These are phyloP conservation scores for Gnathonemus longibarbis DNA, from an alignment of 2,113 vertebrate genomes.

Conservation along the genomic window DNA sequence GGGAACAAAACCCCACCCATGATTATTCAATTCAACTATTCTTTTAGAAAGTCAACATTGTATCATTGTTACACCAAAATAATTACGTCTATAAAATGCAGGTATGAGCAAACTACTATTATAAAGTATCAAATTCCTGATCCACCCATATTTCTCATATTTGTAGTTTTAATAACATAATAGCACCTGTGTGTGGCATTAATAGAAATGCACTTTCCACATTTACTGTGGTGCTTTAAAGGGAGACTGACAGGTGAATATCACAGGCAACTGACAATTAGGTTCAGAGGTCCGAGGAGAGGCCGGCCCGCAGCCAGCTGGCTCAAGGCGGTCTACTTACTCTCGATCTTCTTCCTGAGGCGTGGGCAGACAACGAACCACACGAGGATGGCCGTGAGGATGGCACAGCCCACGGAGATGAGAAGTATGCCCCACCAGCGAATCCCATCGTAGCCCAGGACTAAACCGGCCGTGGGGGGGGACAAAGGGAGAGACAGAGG, in stretches of 20 bases:
- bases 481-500: constrained; percentile 15
- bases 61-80: neutral
- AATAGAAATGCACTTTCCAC: neutral
- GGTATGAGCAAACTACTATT: neutral
- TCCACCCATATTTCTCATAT: neutral
- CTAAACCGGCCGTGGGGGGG: constrained; percentile 62
- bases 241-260: neutral
- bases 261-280: neutral
- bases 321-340: constrained; percentile 58
- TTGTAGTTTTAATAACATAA: neutral
- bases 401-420: constrained; percentile 74
- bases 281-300: neutral
- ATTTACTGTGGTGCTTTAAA: neutral
- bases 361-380: constrained; percentile 88
- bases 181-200: neutral
- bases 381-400: constrained; percentile 75
- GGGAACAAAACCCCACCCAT: neutral
- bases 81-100: neutral
- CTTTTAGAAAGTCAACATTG: neutral
- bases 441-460: constrained; percentile 86
- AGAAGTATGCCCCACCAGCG: constrained; percentile 85
- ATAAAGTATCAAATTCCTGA: neutral
- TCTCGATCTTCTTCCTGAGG: constrained; percentile 86
- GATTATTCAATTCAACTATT: neutral
- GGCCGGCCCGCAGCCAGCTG: neutral